Percentiles rank a stretch among this genome's conserved stretches.
These are phyloP conservation scores for Homalodisca vitripennis DNA, from an alignment of 1,140 invertebrate genomes.

Conservation along the genomic window DNA sequence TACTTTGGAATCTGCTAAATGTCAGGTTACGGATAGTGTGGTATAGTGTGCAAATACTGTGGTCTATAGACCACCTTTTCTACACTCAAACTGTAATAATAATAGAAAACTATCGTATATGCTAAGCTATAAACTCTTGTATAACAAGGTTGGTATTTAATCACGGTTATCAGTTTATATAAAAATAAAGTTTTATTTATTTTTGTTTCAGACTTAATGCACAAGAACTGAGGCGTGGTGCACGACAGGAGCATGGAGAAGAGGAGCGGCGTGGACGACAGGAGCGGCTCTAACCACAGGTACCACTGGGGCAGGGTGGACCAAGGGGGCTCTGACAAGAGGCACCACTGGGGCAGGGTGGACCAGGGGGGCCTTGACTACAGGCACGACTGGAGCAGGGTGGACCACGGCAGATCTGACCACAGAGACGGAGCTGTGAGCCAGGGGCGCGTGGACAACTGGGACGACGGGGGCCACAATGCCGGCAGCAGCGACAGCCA, in stretches of 20 bases:
- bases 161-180: not conserved
- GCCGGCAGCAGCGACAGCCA: slow-evolving; percentile 7
- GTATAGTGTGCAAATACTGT: too few relatives aligned
- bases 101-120: too few relatives aligned
- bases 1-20: too few relatives aligned
- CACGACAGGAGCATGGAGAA: slow-evolving; percentile 1
- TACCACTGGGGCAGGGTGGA: not conserved
- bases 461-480: slow-evolving; percentile 17
- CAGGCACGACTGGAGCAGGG: not conserved
- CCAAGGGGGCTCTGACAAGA: slow-evolving; percentile 20
- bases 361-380: not conserved
- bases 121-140: too few relatives aligned
- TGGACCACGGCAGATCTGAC: slow-evolving; percentile 12
- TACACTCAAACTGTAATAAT: too few relatives aligned
- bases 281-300: not conserved
- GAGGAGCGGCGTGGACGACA: too few relatives aligned
- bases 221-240: slow-evolving; percentile 14
- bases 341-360: not conserved
- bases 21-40: too few relatives aligned
- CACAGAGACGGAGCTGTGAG: slow-evolving; percentile 12
- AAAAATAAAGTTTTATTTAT: not conserved
- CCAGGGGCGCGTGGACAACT: slow-evolving; percentile 13
- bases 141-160: not conserved
- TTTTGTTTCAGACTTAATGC: not conserved
- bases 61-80: too few relatives aligned